Evolutionary conservation across 2,888 invertebrate species (phyloP).

Genomic region (Phania funesta): DNA sequence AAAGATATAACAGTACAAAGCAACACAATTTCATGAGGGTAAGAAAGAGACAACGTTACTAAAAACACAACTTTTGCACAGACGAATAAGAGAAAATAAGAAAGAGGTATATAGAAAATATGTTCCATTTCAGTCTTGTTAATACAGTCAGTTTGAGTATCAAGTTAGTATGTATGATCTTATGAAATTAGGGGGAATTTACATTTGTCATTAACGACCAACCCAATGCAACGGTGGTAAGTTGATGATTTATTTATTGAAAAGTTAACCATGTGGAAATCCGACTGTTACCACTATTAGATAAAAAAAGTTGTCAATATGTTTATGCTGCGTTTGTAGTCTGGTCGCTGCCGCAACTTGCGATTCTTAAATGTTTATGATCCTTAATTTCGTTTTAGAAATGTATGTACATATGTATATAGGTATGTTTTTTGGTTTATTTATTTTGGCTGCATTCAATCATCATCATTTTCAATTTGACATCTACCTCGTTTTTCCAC

Average conservation of each 20-base stretch:
- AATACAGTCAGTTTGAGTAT: neutral
- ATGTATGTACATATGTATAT: slow-evolving; percentile 70
- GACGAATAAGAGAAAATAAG: slow-evolving; percentile 2
- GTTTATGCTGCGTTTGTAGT: slow-evolving; percentile 19
- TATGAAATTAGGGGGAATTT: too few species aligned
- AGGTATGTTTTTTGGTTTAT: neutral
- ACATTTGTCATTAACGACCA: slow-evolving; percentile 4
- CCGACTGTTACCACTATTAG: slow-evolving; percentile 64
- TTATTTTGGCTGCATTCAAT: slow-evolving; percentile 77
- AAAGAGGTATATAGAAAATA: neutral
- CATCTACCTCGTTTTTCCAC: slow-evolving; percentile 74
- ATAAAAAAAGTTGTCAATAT: slow-evolving; percentile 41
- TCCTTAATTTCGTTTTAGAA: slow-evolving; percentile 80
- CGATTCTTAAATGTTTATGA: slow-evolving; percentile 74
- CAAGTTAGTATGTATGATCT: too few species aligned
- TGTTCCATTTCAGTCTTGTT: slow-evolving; percentile 23
- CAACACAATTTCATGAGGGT: slow-evolving; percentile 8
- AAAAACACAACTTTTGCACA: neutral
- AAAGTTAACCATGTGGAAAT: slow-evolving; percentile 64
- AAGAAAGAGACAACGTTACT: slow-evolving; percentile 36
- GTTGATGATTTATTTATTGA: slow-evolving; percentile 30
- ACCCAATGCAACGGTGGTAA: slow-evolving; percentile 15
- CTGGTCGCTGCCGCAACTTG: slow-evolving; percentile 33
- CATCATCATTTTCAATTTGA: slow-evolving; percentile 81
- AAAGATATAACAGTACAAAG: neutral